Base-by-base conservation (phyloP, 2,888 invertebrate species). In the Polyploca ridens region DNA sequence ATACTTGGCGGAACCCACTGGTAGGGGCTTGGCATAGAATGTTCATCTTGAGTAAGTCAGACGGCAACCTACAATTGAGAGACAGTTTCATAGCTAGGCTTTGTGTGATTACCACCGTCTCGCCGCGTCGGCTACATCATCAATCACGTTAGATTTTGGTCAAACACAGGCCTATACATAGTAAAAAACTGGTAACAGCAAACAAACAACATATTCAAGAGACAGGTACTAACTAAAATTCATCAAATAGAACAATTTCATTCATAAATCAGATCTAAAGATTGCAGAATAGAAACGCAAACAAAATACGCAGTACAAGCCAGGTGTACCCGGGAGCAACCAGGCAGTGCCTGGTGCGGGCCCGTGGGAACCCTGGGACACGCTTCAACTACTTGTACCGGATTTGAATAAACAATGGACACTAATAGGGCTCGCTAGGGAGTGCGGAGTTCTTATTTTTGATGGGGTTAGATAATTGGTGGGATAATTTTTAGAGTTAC, bases 401-500 rank as follows among this genome's bases (percentile, higher is more conserved):
- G 69, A 79, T 82, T 79, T 79, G 69, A 82, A 85, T 83, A 82
- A 78, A 73, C 73, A 77, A 81, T 75, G 74, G 27, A 19, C n/a
- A 38, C 57, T 41, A 41, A 19, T 54, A 54, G 49, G 35, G 16
- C 33, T 46, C 27, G 44, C 38, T 19, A 38, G 46, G 46, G n/a
- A 46, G n/a, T n/a, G 14, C n/a, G 6, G n/a, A n/a, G 44, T 44
- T 44, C 3, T 14, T 44, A 5, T 44, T 44, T 44, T 44, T 1
- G 11, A 13, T 44, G 46, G n/a, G 46, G n/a, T 46, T n/a, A 5
- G n/a, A 46, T 13, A 5, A 8, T 7, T 10, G 13, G n/a, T 46
- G 46, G n/a, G n/a, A 46, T n/a, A 10, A 41, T 11, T 41, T 41
- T 35, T 35, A 4, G 35, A 7, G 5, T 35, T 35, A 35, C 35